A percentile compares a stretch with the other conserved stretches of the same genome.
These are phyloP conservation scores for Drosophila tanythrix DNA, from an alignment of 2,888 invertebrate genomes.

Conservation along the genomic window DNA sequence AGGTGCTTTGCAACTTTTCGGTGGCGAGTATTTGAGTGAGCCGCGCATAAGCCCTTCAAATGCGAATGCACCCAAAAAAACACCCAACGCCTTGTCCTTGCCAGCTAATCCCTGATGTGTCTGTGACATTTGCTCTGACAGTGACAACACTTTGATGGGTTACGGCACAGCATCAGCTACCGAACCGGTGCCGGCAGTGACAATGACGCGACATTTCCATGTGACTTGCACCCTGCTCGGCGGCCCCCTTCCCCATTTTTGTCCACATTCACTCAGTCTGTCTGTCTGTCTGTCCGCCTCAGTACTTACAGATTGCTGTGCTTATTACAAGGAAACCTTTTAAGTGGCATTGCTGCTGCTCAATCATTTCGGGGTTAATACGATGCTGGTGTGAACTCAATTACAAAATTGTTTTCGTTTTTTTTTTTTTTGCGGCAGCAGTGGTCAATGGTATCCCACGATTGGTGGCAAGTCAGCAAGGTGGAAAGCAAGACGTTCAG, in stretches of 20 bases:
- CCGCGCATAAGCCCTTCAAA: conserved; percentile 80
- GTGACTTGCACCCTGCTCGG: conserved; percentile 28
- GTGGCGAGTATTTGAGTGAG: conserved; percentile 70
- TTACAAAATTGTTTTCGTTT: conserved; percentile 54
- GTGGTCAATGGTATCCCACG: conserved; percentile 33
- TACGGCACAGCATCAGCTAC: conserved; percentile 27
- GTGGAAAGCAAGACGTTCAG: conserved; percentile 3
- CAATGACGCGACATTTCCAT: conserved; percentile 65
- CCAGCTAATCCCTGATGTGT: conserved; percentile 84
- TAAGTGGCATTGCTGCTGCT: conserved; percentile 45
- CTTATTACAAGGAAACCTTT: conserved; percentile 50
- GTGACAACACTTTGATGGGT: conserved; percentile 85
- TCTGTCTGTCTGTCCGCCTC: neutral
- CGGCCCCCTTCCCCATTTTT: conserved; percentile 20
- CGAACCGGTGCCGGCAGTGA: conserved; percentile 43
- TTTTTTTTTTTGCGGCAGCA: neutral
- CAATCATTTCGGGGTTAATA: conserved; percentile 57
- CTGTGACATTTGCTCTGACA: conserved; percentile 84
- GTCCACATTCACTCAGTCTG: conserved; percentile 11
- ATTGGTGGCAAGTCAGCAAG: conserved; percentile 7
- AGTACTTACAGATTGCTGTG: conserved; percentile 9
- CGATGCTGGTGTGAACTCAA: conserved; percentile 56
- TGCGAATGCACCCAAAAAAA: conserved; percentile 38
- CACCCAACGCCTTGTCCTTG: conserved; percentile 50
- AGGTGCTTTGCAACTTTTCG: conserved; percentile 47